These are phyloP conservation scores for Macrotus californicus DNA, from an alignment of 2,113 vertebrate species.

Conservation along the genomic window DNA sequence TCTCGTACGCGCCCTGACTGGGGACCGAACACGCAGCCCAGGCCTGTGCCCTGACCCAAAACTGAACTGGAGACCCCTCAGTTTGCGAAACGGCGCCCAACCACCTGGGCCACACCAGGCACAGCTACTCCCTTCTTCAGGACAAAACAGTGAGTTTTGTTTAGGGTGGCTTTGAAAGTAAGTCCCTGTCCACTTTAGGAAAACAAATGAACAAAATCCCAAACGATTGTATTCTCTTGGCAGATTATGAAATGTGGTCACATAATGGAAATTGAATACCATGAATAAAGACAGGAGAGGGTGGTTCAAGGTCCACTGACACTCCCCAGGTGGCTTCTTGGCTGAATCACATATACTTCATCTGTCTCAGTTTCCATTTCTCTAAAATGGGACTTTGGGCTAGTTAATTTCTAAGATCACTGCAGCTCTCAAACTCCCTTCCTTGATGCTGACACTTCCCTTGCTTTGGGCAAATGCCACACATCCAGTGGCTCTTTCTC, in stretches of 20 bases:
- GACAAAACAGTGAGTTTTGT: not conserved
- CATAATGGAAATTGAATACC: not conserved
- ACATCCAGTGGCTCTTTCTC: not conserved
- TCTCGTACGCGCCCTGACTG: too few relatives aligned
- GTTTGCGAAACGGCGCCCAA: too few relatives aligned
- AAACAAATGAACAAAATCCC: constrained; percentile 9
- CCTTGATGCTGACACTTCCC: not conserved
- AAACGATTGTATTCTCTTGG: not conserved
- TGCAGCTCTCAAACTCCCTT: not conserved
- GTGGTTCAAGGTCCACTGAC: not conserved
- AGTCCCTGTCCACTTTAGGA: not conserved
- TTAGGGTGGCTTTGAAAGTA: not conserved
- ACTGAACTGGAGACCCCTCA: too few relatives aligned
- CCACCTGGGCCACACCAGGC: too few relatives aligned
- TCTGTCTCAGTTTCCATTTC: not conserved
- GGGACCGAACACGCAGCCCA: too few relatives aligned
- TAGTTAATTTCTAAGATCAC: constrained; percentile 2
- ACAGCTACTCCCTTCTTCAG: not conserved
- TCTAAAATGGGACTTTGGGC: not conserved
- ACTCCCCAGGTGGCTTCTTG: not conserved
- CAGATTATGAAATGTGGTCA: not conserved
- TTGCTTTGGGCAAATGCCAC: constrained; percentile 12
- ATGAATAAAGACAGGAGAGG: not conserved
- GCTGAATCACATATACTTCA: not conserved
- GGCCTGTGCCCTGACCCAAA: too few relatives aligned